Percentiles rank a stretch among this genome's conserved stretches.
Evolutionary conservation across 2,113 vertebrate species (phyloP).

Genomic region (human): GRCh38 chr1:218136501-218137000

Average conservation of each 20-base stretch:
- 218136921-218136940: background rate
- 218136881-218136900: background rate
- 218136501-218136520: background rate
- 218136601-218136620: background rate
- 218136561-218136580: background rate
- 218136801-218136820: background rate
- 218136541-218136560: background rate
- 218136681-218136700: background rate
- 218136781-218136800: background rate
- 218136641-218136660: background rate
- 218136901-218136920: background rate
- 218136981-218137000: background rate
- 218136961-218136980: background rate
- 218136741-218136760: background rate
- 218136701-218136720: background rate
- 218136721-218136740: background rate
- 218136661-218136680: background rate
- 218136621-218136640: background rate
- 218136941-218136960: background rate
- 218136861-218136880: background rate
- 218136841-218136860: background rate
- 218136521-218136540: background rate
- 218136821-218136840: background rate
- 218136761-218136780: background rate
- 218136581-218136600: background rate